Evolutionary conservation across 2,797 vertebrate species (phyloP).

Genomic region (Mormyrus proboscirostris): DNA sequence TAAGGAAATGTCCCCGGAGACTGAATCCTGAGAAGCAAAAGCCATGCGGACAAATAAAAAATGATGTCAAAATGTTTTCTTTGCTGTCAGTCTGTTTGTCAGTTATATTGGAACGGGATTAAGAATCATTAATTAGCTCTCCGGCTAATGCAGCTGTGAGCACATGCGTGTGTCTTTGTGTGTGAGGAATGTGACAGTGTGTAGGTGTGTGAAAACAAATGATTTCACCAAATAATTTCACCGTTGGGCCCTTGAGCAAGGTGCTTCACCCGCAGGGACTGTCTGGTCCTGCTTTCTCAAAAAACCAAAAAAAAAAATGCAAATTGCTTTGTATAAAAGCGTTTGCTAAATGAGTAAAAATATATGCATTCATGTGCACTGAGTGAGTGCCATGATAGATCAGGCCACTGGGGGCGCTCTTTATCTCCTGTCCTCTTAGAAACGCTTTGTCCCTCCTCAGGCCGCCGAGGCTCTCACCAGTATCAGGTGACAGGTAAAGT

Average conservation of each 20-base stretch:
- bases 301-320: background rate
- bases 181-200: background rate
- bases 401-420: constrained; percentile 63
- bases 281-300: background rate
- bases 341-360: background rate
- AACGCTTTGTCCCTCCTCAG: constrained; percentile 81
- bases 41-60: background rate
- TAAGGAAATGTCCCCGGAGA: background rate
- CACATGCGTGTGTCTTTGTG: background rate
- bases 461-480: constrained; percentile 84
- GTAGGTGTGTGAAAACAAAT: background rate
- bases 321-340: background rate
- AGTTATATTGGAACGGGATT: background rate
- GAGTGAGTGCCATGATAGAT: constrained; percentile 34
- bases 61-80: background rate
- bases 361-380: background rate
- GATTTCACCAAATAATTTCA: background rate
- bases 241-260: background rate
- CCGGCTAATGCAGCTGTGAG: background rate
- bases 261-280: background rate
- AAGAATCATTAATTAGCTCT: background rate
- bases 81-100: background rate
- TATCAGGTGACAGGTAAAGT: constrained; percentile 80
- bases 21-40: background rate
- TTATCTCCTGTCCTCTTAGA: constrained; percentile 85